A percentile compares a stretch with the other conserved stretches of the same genome.
phyloP scores from a whole-genome alignment of 2,113 vertebrate genomes.

The Dascyllus trimaculatus region DNA sequence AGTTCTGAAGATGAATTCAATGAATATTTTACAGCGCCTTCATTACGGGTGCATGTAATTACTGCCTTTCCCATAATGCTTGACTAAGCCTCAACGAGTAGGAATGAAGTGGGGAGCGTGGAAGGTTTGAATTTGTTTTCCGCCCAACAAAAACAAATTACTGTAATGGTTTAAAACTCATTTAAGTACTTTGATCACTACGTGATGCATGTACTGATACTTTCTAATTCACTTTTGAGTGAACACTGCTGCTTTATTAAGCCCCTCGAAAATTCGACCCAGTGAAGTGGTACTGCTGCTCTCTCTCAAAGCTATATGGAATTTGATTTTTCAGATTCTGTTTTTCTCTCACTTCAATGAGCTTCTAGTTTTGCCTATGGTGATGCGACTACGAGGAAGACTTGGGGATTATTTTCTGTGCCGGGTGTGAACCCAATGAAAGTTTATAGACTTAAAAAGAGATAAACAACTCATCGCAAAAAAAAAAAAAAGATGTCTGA shows the following conservation, averaged over 20 bases:
- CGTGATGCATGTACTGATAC: constrained; percentile 56
- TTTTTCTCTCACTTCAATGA: constrained; percentile 55
- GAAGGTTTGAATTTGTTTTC: constrained; percentile 45
- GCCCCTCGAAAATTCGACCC: constrained; percentile 33
- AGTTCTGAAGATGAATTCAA: constrained; percentile 51
- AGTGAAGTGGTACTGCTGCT: constrained; percentile 49
- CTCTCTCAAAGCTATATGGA: constrained; percentile 47
- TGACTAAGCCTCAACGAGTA: constrained; percentile 55
- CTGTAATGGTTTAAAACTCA: constrained; percentile 65
- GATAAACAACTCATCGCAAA: constrained; percentile 48
- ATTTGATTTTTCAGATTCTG: constrained; percentile 54
- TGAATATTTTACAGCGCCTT: constrained; percentile 75
- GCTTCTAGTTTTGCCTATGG: constrained; percentile 51
- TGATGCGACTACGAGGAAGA: constrained; percentile 26
- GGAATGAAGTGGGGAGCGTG: constrained; percentile 44
- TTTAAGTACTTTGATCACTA: constrained; percentile 73
- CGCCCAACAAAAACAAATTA: constrained; percentile 67
- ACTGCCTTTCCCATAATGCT: constrained; percentile 66
- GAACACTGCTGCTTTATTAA: constrained; percentile 50
- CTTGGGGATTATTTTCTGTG: constrained; percentile 43
- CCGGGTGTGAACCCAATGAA: constrained; percentile 29
- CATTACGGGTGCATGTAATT: constrained; percentile 74
- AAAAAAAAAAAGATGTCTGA: constrained; percentile 4
- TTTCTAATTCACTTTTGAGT: constrained; percentile 49
- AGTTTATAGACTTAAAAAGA: constrained; percentile 43